Evolutionary conservation across 2,888 invertebrate genomes (phyloP).

Genomic region (Mantis religiosa): DNA sequence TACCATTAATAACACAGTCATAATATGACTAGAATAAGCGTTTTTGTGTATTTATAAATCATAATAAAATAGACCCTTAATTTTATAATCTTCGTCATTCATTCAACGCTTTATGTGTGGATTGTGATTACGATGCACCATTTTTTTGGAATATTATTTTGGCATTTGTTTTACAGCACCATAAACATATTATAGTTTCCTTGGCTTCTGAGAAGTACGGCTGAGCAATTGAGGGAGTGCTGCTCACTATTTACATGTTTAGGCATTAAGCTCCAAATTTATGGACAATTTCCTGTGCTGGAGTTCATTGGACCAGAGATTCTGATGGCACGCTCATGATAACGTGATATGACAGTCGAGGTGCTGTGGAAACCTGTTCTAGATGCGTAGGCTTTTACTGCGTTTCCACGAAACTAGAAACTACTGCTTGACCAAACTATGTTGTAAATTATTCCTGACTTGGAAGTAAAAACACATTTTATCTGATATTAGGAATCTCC

Average conservation of each 20-base stretch:
- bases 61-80: too few relatives aligned
- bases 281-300: not conserved
- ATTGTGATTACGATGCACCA: too few relatives aligned
- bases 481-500: not conserved
- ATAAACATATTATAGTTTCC: not conserved
- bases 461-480: not conserved
- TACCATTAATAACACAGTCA: too few relatives aligned
- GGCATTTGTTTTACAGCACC: too few relatives aligned
- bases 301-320: not conserved
- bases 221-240: not conserved
- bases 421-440: not conserved
- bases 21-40: too few relatives aligned
- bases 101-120: too few relatives aligned
- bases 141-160: too few relatives aligned
- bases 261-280: not conserved
- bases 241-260: too few relatives aligned
- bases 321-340: not conserved
- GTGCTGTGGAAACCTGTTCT: not conserved
- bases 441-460: not conserved
- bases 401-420: not conserved
- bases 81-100: too few relatives aligned
- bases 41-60: too few relatives aligned
- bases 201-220: too few relatives aligned
- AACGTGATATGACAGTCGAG: not conserved
- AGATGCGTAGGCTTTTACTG: not conserved